phyloP scores from a whole-genome alignment of 2,888 invertebrate species.

The Erebia epiphron region DNA sequence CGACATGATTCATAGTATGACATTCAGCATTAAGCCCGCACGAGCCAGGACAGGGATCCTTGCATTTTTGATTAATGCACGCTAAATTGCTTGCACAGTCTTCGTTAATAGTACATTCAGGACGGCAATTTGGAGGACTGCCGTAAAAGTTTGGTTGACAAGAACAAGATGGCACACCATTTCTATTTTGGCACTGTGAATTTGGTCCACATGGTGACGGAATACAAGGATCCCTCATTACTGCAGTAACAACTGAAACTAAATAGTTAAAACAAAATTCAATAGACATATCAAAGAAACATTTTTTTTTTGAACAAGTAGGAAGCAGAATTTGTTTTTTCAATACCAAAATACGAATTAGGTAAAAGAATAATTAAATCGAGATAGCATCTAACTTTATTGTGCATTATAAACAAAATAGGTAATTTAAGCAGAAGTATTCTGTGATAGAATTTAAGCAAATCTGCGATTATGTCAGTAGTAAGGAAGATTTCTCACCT shows the following conservation, averaged over 20 bases:
- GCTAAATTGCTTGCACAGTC: conserved; percentile 86
- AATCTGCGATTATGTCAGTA: neutral
- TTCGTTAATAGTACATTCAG: conserved; percentile 86
- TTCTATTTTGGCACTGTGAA: conserved; percentile 82
- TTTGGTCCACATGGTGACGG: conserved; percentile 88
- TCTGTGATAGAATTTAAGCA: neutral
- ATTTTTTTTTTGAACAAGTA: too few relatives aligned
- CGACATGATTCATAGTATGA: conserved; percentile 84
- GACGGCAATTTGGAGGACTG: conserved; percentile 86
- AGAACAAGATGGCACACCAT: conserved; percentile 84
- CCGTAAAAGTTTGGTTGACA: conserved; percentile 85
- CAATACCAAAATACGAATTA: too few relatives aligned
- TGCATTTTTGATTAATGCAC: conserved; percentile 86
- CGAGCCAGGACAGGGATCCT: conserved; percentile 87
- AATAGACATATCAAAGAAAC: neutral
- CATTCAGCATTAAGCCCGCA: conserved; percentile 85
- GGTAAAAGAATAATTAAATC: too few relatives aligned
- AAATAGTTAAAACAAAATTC: conserved; percentile 21
- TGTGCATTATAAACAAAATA: too few relatives aligned
- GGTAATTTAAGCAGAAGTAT: neutral
- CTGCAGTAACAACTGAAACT: conserved; percentile 60
- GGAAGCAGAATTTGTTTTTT: too few relatives aligned
- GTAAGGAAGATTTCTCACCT: conserved; percentile 52
- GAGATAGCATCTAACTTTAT: too few relatives aligned
- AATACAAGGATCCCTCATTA: conserved; percentile 83